phyloP scores from a whole-genome alignment of 2,888 invertebrate species.

The Tenodera sinensis region DNA sequence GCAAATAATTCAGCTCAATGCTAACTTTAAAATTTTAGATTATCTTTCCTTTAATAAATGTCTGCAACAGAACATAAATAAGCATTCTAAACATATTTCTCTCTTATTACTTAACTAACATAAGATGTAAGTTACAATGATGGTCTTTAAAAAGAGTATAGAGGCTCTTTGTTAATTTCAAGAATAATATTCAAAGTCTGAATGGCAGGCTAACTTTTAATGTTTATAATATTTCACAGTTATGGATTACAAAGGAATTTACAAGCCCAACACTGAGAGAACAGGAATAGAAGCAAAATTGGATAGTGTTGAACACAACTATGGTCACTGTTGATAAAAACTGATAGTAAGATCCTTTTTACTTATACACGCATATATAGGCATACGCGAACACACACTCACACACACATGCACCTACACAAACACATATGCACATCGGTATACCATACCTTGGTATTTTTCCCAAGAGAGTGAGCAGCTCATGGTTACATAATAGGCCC shows the following conservation, averaged over 20 bases:
- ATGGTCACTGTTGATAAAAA: neutral
- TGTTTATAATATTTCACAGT: conserved; percentile 2
- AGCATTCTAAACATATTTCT: neutral
- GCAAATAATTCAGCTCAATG: neutral
- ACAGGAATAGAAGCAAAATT: neutral
- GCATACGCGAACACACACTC: too few species aligned
- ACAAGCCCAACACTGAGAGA: neutral
- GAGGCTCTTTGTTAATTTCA: neutral
- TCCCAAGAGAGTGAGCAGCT: neutral
- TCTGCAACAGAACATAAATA: neutral
- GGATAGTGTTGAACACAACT: neutral
- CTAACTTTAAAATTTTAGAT: neutral
- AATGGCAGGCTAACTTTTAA: neutral
- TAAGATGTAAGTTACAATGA: neutral
- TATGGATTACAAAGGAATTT: neutral
- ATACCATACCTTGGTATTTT: neutral
- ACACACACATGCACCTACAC: neutral
- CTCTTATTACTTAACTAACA: neutral
- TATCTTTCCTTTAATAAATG: neutral
- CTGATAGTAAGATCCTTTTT: neutral
- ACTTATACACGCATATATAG: neutral
- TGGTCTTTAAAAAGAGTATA: neutral
- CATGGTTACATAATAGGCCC: neutral
- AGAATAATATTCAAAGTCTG: neutral
- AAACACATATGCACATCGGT: too few species aligned